Evolutionary conservation across 2,888 invertebrate species (phyloP).

Genomic region (Ferrisia virgata): DNA sequence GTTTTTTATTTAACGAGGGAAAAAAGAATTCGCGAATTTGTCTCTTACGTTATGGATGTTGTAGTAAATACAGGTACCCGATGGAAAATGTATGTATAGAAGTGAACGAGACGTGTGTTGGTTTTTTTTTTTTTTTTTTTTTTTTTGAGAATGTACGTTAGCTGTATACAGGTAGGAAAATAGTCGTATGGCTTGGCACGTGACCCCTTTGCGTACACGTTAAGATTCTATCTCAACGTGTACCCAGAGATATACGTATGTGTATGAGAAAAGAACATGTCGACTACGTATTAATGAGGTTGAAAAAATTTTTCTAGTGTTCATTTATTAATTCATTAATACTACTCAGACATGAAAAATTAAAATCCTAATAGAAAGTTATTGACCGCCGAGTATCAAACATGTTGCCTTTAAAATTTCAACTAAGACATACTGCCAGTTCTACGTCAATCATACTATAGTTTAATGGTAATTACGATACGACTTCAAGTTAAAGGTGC

Average conservation of each 20-base stretch:
- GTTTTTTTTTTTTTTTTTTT: no score
- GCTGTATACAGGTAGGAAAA: background rate
- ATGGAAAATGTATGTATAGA: background rate
- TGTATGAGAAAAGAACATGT: background rate
- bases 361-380: conserved; percentile 26
- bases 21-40: background rate
- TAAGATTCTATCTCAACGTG: background rate
- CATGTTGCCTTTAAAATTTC: background rate
- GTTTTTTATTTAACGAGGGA: background rate
- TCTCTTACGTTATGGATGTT: no score
- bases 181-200: background rate
- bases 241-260: background rate
- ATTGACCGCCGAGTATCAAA: background rate
- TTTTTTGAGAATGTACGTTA: background rate
- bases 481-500: background rate
- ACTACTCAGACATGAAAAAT: background rate
- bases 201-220: background rate
- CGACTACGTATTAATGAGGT: background rate
- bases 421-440: background rate
- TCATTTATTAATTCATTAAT: conserved; percentile 3
- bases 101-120: background rate
- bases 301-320: background rate
- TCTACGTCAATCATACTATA: conserved; percentile 2
- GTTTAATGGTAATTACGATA: background rate
- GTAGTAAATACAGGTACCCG: background rate